phyloP scores from a whole-genome alignment of 2,888 invertebrate genomes.

The Melinopterus prodromus region DNA sequence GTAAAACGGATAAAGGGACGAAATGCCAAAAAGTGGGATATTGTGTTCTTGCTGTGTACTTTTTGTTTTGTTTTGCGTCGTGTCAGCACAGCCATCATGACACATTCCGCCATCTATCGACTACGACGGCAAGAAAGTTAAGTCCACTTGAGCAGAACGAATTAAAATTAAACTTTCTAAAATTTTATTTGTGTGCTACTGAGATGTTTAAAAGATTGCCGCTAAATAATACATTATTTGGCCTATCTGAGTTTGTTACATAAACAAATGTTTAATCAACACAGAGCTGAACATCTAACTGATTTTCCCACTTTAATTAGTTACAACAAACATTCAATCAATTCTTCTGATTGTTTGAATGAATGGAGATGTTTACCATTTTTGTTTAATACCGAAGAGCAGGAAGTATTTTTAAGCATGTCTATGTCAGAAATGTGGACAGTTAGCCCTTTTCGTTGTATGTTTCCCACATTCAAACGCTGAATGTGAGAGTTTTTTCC shows the following conservation, averaged over 20 bases:
- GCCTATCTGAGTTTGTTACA: background rate
- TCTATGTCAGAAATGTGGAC: background rate
- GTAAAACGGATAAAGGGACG: no score
- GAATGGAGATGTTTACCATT: background rate
- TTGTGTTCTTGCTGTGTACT: no score
- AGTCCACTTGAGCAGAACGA: no score
- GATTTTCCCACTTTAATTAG: background rate
- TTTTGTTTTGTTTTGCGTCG: no score
- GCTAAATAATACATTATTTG: no score
- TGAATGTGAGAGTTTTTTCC: background rate
- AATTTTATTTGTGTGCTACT: no score
- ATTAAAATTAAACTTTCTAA: no score
- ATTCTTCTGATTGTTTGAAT: background rate
- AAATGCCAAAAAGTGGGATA: no score
- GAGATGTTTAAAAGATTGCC: no score
- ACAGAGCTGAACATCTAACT: background rate
- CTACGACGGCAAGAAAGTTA: no score
- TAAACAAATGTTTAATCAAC: background rate
- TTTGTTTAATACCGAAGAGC: background rate
- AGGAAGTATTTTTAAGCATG: background rate
- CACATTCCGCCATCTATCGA: no score
- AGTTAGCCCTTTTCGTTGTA: background rate
- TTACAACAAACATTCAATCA: background rate
- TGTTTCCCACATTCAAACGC: background rate
- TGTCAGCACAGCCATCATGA: no score